Evolutionary conservation across 2,113 vertebrate species (phyloP), one percentile per base, ranked within the genome.

Genomic region (Cebidichthys violaceus): DNA sequence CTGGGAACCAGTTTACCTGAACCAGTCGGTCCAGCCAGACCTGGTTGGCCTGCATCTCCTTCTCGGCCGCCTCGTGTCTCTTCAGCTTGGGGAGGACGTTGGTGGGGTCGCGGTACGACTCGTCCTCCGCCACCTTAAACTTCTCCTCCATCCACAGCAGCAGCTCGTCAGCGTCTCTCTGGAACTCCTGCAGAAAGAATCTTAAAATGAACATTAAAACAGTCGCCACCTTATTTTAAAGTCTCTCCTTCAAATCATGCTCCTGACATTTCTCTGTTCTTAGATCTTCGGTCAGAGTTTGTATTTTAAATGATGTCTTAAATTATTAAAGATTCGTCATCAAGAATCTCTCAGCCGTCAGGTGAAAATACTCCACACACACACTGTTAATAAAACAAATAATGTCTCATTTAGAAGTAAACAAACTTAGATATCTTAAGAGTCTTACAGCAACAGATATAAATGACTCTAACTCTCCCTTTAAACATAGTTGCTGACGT

Each of bases 131-230:
- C 50, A 95, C 90, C 89, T 92, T 92, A 57, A 94, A 94, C 85
- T 97, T 99, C 87, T 98, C 97, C 31, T 97, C 96, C 93, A 98
- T 96, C 97, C 97, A 99, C 64, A 97, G 77, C 75, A 95, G 82
- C 85, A 97, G 94, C 85, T 96, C 97, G 1, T 92, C 94, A 2
- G 93, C 92, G 20, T 97, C 96, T 79, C 91, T 94, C 85, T 94
- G 96, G 88, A 97, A 97, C 64, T 97, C 96, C 97, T 99, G 37
- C 45, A 64, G 33, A 13, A 35, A 0, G 1, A 31, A 11, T 1
- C 22, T 27, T 9, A n/a, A 1, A 61, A 33, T 61, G 9, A 20
- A 61, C 59, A 4, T 29, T 7, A 59, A 59, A 14, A 45, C 20
- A 57, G 4, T 22, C 47, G 8, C 8, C 47, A 22, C 18, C 9